Base-by-base conservation (phyloP, 2,888 invertebrate genomes). In the Ferrisia virgata region DNA sequence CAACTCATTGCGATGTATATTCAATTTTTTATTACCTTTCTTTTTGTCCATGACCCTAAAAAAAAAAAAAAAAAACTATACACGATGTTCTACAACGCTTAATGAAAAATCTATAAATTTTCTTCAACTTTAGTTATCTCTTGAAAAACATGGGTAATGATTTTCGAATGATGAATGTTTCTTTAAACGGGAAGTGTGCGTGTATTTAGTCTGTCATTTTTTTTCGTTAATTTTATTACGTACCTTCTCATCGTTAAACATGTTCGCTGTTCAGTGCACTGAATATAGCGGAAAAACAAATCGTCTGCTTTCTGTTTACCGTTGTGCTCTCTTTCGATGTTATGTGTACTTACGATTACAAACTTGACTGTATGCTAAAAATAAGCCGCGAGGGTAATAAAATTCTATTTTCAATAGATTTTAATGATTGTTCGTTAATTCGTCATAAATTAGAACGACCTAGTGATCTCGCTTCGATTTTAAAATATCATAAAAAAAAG, bases 401-500 rank as follows among this genome's bases (percentile, higher is more conserved):
- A 76, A 36, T 33, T 76, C 72, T 76, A 76, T 76, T 76, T 76
- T 76, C 72, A 76, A 33, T 31, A 36, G 18, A 36, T 36, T 76
- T 72, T 76, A 76, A 36, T 36, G 72, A 76, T 76, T 9, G 72
- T 36, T 76, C 36, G 36, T 36, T 18, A 76, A 76, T 76, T n/a
- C 72, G 72, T 18, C 72, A 76, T 76, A 76, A 76, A 76, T 76
- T 76, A 2, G 36, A n/a, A 31, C 72, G 72, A 76, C 72, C 72
- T 76, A 76, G 36, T 76, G 72, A 76, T 36, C 33, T 76, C n/a
- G 18, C n/a, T 18, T 36, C 72, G 36, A 72, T 76, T 76, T 76
- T 76, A 33, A 4, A 76, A 76, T 36, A 11, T 31, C n/a, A n/a
- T n/a, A n/a, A n/a, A n/a, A n/a, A n/a, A n/a, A n/a, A n/a, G n/a